Evolutionary conservation across 2,888 invertebrate genomes (phyloP), one percentile per base, ranked within the genome.

Genomic region (Physocephala rufipes): DNA sequence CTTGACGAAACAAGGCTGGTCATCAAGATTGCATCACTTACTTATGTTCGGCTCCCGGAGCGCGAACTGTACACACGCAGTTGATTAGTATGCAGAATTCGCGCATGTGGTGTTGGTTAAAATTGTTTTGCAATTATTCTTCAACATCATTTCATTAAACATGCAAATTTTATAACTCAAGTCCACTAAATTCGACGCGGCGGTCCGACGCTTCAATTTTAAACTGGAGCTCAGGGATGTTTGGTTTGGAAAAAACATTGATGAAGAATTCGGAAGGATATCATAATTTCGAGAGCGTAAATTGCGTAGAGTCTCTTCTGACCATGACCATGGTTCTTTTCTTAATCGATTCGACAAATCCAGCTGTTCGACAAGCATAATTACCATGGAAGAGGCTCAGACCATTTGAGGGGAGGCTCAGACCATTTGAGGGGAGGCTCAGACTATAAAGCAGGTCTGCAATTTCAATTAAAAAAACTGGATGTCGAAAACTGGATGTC

Each of bases 41-140:
- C 55, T 15, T 16, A 45, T 59, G 45, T 43, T 58, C 67, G 13
- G 67, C 3, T 68, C 68, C 68, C 51, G 62, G n/a, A 51, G 68
- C 61, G 68, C 36, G 26, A 30, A 15, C 24, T 9, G n/a, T 30
- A n/a, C n/a, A 45, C 61, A n/a, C 26, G 28, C 15, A 51, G 61
- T 62, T 68, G 61, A 62, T 68, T 62, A 51, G 43, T 62, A 62
- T 68, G 68, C 68, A 30, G 30, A 21, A 24, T 21, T n/a, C n/a
- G 61, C 68, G 62, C 62, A 51, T 62, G 74, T 71, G 72, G 74
- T 74, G 76, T 75, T 74, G 76, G 75, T 67, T 76, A 76, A 74
- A 77, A 78, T 79, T 79, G 79, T 79, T 79, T 82, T 80, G 79
- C 81, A 82, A 82, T 82, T 82, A 82, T 79, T 80, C 79, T 78